Conservation (phyloP, 1,140 invertebrate species). For the Cardiocondyla obscurior region DNA sequence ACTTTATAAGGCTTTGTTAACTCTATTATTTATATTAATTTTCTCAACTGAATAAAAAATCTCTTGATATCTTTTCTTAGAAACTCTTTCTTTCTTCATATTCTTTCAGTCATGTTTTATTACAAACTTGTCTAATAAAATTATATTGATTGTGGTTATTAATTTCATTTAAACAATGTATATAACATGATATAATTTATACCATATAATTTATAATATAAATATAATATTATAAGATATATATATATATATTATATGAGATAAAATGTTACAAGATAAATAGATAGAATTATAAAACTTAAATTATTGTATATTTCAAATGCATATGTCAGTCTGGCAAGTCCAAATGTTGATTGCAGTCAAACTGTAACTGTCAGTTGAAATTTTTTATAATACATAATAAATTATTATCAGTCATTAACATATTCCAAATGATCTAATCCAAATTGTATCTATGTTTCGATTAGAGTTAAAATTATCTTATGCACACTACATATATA, state of each 20-base stretch:
- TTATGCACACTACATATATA: neutral
- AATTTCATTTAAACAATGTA: neutral
- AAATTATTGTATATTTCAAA: neutral
- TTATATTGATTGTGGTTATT: neutral
- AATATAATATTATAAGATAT: neutral
- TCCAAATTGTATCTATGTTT: neutral
- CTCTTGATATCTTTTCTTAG: neutral
- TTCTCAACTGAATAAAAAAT: neutral
- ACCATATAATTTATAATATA: slow-evolving; percentile 5
- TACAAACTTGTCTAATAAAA: neutral
- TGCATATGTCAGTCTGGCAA: neutral
- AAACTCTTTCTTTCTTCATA: too few relatives aligned
- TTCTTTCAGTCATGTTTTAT: too few relatives aligned
- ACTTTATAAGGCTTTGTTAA: neutral
- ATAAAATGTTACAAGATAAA: neutral
- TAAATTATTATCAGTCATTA: neutral
- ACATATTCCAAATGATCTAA: neutral
- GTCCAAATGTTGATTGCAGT: neutral
- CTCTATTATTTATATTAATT: neutral
- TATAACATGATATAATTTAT: too few relatives aligned
- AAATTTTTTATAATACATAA: neutral
- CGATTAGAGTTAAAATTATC: neutral
- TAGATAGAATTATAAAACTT: neutral
- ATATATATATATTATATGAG: neutral
- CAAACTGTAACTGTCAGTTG: neutral